Evolutionary conservation across 2,113 vertebrate species (phyloP), one percentile per base, ranked within the genome.

Genomic region (Mirza zaza): DNA sequence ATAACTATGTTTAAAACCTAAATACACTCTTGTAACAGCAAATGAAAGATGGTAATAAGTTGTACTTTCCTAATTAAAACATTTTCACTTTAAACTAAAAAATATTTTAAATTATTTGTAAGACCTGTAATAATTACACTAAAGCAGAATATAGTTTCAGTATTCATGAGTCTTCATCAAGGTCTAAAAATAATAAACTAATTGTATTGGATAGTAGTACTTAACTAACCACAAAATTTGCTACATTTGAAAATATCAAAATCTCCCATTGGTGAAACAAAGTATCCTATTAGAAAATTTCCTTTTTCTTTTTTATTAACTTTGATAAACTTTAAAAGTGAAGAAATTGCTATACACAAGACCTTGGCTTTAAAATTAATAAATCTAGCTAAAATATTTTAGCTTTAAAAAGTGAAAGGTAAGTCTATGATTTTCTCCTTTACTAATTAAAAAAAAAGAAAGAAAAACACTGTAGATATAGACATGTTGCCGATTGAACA

Each of bases 111-210:
- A 34, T 94, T 89, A 80, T 68, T 93, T 93, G 15, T 73, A 39
- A 79, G 39, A 29, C 8, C 50, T 84, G 21, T 3, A 68, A 15
- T 65, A 88, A 85, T 88, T 90, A 92, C 17, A 20, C 73, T 94
- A 50, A 90, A 57, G 20, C 55, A 87, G 8, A 95, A 9, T 67
- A 73, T 84, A 63, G 20, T 85, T 87, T 96, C 63, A 90, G 1
- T 87, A 63, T 90, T 57, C 42, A 68, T 67, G 39, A 88, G 84
- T 59, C 36, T 63, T 92, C 45, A 95, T 52, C n/a, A 27, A 94
- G 59, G 87, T 94, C 85, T 87, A 84, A 95, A 87, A 97, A 59
- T 94, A 92, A 55, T 27, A 59, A 87, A n/a, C 76, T 67, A 55
- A 63, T 75, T 91, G 55, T 79, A 23, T 82, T 93, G 94, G 61